Base-by-base conservation (phyloP, 2,888 invertebrate species). In the Phanerotoma sp. region DNA sequence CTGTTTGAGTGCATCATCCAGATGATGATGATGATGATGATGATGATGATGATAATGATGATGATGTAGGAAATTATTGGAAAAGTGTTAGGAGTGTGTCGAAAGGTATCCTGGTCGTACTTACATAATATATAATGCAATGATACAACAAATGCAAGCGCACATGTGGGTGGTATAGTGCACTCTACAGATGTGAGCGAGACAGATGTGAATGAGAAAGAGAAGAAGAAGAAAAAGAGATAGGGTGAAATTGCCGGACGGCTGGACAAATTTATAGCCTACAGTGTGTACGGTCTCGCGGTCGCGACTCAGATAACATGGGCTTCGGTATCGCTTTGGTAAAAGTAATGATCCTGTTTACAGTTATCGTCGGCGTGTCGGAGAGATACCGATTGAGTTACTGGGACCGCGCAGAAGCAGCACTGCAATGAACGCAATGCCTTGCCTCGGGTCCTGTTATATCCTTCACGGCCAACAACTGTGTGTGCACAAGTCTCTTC, bases 331-430 rank as follows among this genome's bases (percentile, higher is more conserved):
- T 68, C 65, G 62, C 65, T 65, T 64, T 61, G 60, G 61, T 57
- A 60, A 65, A 68, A 69, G 66, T 69, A 69, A 69, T 66, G 67
- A 66, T 66, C 65, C 67, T 67, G 69, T 66, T 68, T 66, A 66
- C 62, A 64, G 65, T 68, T 68, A 68, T 68, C 67, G 64, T 56
- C 58, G 61, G 62, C 64, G 60, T 62, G 66, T 67, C 63, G 59
- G 59, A 52, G 52, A 66, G 66, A 68, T 68, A 67, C 58, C 63
- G 61, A 67, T 66, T 69, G 67, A 67, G 65, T 69, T 69, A 68
- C 64, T 60, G 64, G 57, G 61, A 60, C 62, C 62, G 56, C 58
- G 62, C 61, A 57, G 61, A 62, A 62, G 62, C 59, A 59, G 45
- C 38, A 45, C 35, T n/a, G n/a, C 51, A 42, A 45, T 37, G 51